Percentiles rank a stretch among this genome's conserved stretches.
Conservation (phyloP, 1,140 invertebrate species). For the Stegodyphus dumicola region DNA sequence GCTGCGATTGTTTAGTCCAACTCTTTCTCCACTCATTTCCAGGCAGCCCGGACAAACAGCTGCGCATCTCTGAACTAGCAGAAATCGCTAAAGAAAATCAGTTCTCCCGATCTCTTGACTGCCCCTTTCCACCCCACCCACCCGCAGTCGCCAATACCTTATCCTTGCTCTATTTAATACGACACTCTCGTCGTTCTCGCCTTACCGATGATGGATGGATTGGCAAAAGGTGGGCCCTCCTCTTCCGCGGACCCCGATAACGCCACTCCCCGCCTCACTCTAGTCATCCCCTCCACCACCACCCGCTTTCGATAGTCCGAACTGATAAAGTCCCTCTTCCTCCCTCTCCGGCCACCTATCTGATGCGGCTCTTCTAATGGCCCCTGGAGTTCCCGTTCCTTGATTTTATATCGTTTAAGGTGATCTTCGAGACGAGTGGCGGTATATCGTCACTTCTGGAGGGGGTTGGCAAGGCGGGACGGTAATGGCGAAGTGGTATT, state of each 20-base stretch:
- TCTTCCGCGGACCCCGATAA: constrained; percentile 25
- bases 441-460: background rate
- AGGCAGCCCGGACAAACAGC: no score
- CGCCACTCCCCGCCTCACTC: constrained; percentile 10
- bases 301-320: constrained; percentile 24
- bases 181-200: constrained; percentile 46
- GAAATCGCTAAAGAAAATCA: background rate
- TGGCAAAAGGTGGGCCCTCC: constrained; percentile 48
- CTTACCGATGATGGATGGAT: constrained; percentile 54
- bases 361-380: constrained; percentile 52
- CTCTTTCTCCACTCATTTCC: no score
- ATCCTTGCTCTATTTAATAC: constrained; percentile 57
- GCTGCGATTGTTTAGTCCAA: no score
- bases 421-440: constrained; percentile 3
- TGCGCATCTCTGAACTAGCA: no score
- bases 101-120: background rate
- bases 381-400: constrained; percentile 34
- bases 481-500: background rate
- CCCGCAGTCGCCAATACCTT: constrained; percentile 4
- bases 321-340: constrained; percentile 21
- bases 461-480: background rate
- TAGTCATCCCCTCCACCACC: constrained; percentile 14
- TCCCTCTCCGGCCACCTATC: constrained; percentile 10
- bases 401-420: constrained; percentile 58
- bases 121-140: background rate